Conservation (phyloP, 2,113 vertebrate genomes). For the Eclectus roratus region DNA sequence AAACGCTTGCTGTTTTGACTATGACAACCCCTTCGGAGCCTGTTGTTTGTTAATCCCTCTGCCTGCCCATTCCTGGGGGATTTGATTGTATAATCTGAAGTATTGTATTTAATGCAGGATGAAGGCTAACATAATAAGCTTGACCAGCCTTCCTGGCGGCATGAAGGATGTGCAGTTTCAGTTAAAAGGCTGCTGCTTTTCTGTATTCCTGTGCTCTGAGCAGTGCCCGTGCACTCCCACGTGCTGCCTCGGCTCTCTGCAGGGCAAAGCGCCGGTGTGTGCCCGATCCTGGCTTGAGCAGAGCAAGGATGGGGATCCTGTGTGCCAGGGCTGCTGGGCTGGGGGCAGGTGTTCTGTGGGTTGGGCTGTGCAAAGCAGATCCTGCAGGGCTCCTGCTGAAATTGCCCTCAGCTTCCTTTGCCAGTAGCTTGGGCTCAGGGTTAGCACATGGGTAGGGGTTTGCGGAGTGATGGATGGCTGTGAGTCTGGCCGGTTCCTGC, state of each 20-base stretch:
- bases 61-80: constrained; percentile 26
- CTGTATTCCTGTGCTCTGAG: background rate
- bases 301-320: rapidly evolving
- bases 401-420: background rate
- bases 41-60: constrained; percentile 56
- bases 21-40: constrained; percentile 38
- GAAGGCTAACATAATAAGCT: constrained; percentile 52
- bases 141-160: constrained; percentile 22
- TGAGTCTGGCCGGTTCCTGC: rapidly evolving
- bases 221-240: background rate
- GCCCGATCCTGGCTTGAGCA: background rate
- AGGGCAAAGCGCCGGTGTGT: background rate
- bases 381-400: background rate
- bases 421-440: background rate
- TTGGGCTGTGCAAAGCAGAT: background rate
- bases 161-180: constrained; percentile 31
- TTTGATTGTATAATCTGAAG: constrained; percentile 57
- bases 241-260: background rate
- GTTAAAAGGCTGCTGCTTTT: background rate
- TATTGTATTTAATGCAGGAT: constrained; percentile 53
- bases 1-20: background rate
- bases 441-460: rapidly evolving
- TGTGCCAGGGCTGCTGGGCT: background rate
- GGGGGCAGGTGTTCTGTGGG: background rate
- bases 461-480: background rate